A percentile compares a stretch with the other conserved stretches of the same genome.
Evolutionary conservation across 1,140 invertebrate species (phyloP).

Genomic region (Potamilus streckersoni): DNA sequence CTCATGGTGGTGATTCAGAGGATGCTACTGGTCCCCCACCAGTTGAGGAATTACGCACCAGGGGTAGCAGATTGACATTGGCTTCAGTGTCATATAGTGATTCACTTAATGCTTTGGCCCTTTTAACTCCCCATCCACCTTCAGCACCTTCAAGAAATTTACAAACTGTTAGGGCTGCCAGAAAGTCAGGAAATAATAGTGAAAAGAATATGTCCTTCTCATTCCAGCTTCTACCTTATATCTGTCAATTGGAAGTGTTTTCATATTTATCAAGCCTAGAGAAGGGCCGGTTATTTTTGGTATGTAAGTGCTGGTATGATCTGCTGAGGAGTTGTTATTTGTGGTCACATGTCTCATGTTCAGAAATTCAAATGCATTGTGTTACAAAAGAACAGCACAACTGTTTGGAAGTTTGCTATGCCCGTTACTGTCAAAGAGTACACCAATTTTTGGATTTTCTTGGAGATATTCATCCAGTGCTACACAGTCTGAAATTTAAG

Average conservation of each 20-base stretch:
- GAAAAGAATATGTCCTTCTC: slow-evolving; percentile 36
- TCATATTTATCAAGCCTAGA: slow-evolving; percentile 51
- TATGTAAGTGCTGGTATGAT: slow-evolving; percentile 55
- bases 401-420: slow-evolving; percentile 45
- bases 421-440: slow-evolving; percentile 44
- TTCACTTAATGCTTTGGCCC: no score
- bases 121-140: no score
- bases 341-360: slow-evolving; percentile 56
- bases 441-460: slow-evolving; percentile 48
- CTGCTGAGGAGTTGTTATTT: slow-evolving; percentile 48
- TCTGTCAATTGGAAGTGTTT: slow-evolving; percentile 61
- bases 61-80: no score
- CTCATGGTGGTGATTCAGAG: no score
- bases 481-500: slow-evolving; percentile 57
- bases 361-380: slow-evolving; percentile 52
- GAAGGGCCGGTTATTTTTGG: slow-evolving; percentile 44
- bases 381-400: slow-evolving; percentile 43
- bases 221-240: slow-evolving; percentile 54
- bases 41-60: no score
- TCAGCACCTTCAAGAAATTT: no score
- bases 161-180: no score
- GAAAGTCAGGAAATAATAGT: no score
- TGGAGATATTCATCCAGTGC: slow-evolving; percentile 48
- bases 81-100: no score
- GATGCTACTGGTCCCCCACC: no score